Base-by-base conservation (phyloP, 1,140 invertebrate species). In the Himalopsyche phryganea region DNA sequence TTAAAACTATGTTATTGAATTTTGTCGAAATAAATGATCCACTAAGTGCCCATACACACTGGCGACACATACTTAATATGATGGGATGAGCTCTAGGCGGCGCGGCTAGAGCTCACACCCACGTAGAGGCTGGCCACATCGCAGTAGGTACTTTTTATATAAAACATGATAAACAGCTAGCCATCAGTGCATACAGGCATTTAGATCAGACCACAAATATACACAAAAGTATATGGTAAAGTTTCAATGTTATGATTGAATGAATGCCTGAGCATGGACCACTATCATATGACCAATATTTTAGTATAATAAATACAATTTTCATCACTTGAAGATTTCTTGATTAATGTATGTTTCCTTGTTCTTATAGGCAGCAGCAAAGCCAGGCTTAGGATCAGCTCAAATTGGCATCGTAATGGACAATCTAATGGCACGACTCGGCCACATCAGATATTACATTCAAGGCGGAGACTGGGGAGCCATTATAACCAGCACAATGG, bases 401-500 rank as follows among this genome's bases (percentile, higher is more conserved):
- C 68, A 86, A 69, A 80, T 85, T 0, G 82, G 72, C 1, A 67
- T 78, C 13, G 68, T 87, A 11, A 80, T 86, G 66, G 58, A 73
- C 6, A 80, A 79, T 45, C 66, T 86, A 5, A 86, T 86, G 84
- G 56, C 70, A 28, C 68, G 82, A 17, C 62, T 87, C 1, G 85
- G 85, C 0, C 78, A 79, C 66, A 58, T 83, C 1, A 79, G 81
- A 54, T 92, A 81, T 67, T 89, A 87, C 60, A 70, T 83, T 0
- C 89, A 92, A 71, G 90, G 89, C 6, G 88, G 88, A 13, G 90
- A 92, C 67, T 85, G 83, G 84, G 86, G 87, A 7, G 56, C 75
- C 6, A 2, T 79, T 0, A 80, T 88, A 47, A 72, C 69, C 13
- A 7, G 79, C 1, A 47, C 67, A 51, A 71, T 92, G 67, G 82